Evolutionary conservation across 2,888 invertebrate species (phyloP), one percentile per base, ranked within the genome.

Genomic region (Gymnosoma rotundatum): DNA sequence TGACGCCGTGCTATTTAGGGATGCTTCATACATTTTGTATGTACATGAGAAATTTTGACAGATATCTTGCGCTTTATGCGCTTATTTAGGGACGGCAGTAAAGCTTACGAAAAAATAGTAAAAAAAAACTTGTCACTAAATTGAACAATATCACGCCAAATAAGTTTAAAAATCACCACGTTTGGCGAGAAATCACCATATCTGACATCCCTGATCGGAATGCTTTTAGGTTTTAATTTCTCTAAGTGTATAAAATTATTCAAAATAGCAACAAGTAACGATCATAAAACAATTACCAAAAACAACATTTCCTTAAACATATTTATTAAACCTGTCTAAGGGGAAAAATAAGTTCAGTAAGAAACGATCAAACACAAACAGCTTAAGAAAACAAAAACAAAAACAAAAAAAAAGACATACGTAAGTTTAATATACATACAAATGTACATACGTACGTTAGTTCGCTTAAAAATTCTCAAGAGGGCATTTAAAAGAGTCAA

Each of bases 281-380:
- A 84, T 75, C 89, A 88, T 86, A 90, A 88, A 90, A 90, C 90
- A 90, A 90, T 90, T 90, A 90, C 90, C 89, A 89, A 90, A 89
- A 88, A 88, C 80, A 78, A 88, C 89, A 90, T 90, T 90, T 90
- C 90, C 91, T 91, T 88, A 88, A 90, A 90, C 90, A 91, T 90
- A 90, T 90, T 91, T 91, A 91, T 90, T 90, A 91, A 90, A 91
- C 87, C 90, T 89, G 89, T 88, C 88, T 89, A 88, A 88, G 88
- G 86, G 89, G 78, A 88, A 88, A 88, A 89, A 89, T 87, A 86
- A 83, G 80, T 83, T 78, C 72, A 75, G 25, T 21, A 58, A 72
- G 58, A 25, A 73, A 76, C 60, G 64, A 78, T 54, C 74, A 66
- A 76, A 50, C 63, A n/a, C n/a, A n/a, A 73, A 36, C 20, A 42